Evolutionary conservation across 2,113 vertebrate genomes (phyloP), one percentile per base, ranked within the genome.

Genomic region (Halichoeres trimaculatus): DNA sequence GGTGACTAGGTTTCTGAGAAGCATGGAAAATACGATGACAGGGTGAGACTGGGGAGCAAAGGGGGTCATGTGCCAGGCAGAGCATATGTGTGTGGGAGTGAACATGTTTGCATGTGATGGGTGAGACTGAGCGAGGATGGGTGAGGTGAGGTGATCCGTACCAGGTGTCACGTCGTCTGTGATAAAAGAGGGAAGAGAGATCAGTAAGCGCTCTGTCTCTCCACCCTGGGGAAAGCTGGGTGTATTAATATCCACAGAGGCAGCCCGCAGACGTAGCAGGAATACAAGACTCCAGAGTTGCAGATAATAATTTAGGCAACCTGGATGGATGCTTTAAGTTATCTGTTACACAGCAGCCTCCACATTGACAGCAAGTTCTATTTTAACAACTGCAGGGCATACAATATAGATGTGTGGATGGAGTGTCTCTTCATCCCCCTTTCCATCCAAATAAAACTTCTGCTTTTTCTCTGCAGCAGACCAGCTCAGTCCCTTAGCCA

Each of bases 1-100:
- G 87, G 84, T 83, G 88, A 84, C 68, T 83, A 30, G 82, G 64
- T 86, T 88, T 81, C 47, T 84, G 86, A 84, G 64, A 69, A 68
- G 80, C 70, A 80, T 74, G 81, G 57, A 64, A 51, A 85, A 58
- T 23, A 74, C 53, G 51, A 57, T 85, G 85, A 82, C 78, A 57
- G 82, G 79, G 80, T 72, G 52, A 83, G 50, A 72, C 16, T 22
- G 60, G 73, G 56, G 52, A 45, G 10, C 34, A 59, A 58, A 54
- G 19, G 35, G 63, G 77, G 79, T 78, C 71, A 75, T 55, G 68
- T 53, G 64, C 69, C 51, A 70, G 55, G 43, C 56, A 19, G 75
- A 66, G 60, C 70, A 63, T 43, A 52, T 23, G 45, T 78, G 43
- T 78, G 52, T 58, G 53, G 24, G 53, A 30, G 35, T 50, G 56